These are phyloP conservation scores for Calephelis virginiensis DNA, from an alignment of 1,140 invertebrate species.

Conservation along the genomic window DNA sequence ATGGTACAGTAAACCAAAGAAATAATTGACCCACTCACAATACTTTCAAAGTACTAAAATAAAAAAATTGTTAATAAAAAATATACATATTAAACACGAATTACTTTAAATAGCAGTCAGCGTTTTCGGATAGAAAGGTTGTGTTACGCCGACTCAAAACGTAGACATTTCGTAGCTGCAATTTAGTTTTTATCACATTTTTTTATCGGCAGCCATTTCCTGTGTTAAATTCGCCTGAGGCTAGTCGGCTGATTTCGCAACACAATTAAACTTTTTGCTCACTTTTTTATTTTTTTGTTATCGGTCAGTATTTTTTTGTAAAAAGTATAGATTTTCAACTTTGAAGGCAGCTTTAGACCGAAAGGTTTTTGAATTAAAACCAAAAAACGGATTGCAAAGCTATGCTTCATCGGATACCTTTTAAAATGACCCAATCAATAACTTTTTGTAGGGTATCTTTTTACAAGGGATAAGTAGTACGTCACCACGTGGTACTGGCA, in stretches of 20 bases:
- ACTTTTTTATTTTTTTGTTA: conserved; percentile 53
- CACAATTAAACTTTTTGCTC: conserved; percentile 63
- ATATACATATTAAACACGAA: conserved; percentile 17
- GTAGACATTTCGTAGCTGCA: conserved; percentile 57
- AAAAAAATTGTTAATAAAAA: too few relatives aligned
- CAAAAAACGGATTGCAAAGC: conserved; percentile 17
- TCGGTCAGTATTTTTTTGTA: conserved; percentile 48
- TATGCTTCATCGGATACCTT: conserved; percentile 18
- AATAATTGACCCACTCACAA: too few relatives aligned
- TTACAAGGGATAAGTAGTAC: conserved; percentile 2
- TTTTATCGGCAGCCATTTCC: conserved; percentile 66
- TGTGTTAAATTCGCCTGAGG: conserved; percentile 46
- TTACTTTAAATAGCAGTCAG: conserved; percentile 50
- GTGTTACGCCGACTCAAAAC: conserved; percentile 69
- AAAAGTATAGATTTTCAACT: conserved; percentile 30
- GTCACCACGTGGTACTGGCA: not conserved
- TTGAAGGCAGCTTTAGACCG: conserved; percentile 37
- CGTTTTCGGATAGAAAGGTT: conserved; percentile 56
- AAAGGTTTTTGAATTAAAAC: conserved; percentile 26
- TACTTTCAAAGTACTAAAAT: too few relatives aligned
- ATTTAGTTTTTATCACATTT: conserved; percentile 63
- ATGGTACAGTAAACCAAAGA: too few relatives aligned
- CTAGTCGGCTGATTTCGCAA: conserved; percentile 59
- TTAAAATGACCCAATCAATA: conserved; percentile 30
- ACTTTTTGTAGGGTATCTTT: conserved; percentile 21